Base-by-base conservation (phyloP, 2,113 vertebrate genomes). In the Mormyrus iriodes region DNA sequence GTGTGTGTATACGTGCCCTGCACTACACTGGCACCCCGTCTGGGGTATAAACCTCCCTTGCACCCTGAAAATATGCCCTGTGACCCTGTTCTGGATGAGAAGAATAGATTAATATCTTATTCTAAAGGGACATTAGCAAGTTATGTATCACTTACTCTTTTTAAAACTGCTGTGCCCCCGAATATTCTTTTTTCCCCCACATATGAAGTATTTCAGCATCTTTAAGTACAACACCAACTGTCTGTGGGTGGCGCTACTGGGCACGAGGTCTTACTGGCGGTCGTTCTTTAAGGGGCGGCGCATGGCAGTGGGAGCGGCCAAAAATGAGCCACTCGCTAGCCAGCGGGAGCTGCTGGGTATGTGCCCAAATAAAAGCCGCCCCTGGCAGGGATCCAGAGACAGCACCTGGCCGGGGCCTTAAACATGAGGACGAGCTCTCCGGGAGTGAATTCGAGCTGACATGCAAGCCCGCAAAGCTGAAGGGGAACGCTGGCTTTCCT, bases 321-420 rank as follows among this genome's bases (percentile, higher is more conserved):
- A 12, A 27, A 55, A 9, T 35, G 48, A 53, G 27, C n/a, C 48
- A 6, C 79, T 46, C 79, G 9, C 44, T 84, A 48, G 49, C 85
- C 48, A 39, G 85, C 27, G 4, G 85, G 49, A n/a, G 51, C 12
- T 35, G n/a, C 85, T 86, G 85, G 85, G 46, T 19, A 4, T 6
- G 27, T 86, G 85, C 46, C 51, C 48, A 51, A 35, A 86, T 55
- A 35, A 53, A 55, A 86, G 85, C 48, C 24, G 3, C 5, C 27
- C 27, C n/a, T 86, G 85, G 85, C 85, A 4, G 85, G 0, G 7
- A 39, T 35, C 85, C 85, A 86, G 85, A 55, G 84, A 19, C 19
- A 31, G 85, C 85, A 86, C 85, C 85, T 86, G 85, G 85, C 51
- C 49, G n/a, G 51, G 35, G 51, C 51, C 85, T 35, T 86, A 53